Conservation (phyloP, 2,113 vertebrate species). For the Esox niger region DNA sequence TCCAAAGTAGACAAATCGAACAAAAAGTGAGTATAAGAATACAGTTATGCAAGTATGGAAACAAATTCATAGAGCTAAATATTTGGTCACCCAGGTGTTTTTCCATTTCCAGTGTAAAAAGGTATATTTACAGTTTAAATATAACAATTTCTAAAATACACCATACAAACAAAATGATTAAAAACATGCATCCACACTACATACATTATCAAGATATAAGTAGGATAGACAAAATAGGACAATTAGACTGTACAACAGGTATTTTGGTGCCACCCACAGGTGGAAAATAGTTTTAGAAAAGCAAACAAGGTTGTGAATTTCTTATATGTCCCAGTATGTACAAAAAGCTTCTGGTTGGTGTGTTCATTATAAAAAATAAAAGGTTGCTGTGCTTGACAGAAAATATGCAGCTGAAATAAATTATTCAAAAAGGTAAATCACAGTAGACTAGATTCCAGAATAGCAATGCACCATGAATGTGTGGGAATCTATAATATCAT, state of each 20-base stretch:
- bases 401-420: constrained; percentile 40
- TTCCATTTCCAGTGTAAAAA: constrained; percentile 16
- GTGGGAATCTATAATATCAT: not conserved
- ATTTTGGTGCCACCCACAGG: constrained; percentile 44
- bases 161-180: constrained; percentile 1
- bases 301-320: not conserved
- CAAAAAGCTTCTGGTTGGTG: not conserved
- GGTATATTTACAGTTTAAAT: constrained; percentile 38
- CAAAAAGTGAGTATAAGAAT: constrained; percentile 16
- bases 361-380: not conserved
- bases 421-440: not conserved
- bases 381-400: too few relatives aligned
- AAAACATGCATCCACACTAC: constrained; percentile 1
- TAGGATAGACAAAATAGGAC: constrained; percentile 24
- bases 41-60: not conserved
- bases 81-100: constrained; percentile 14
- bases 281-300: constrained; percentile 57
- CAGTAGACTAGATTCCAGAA: constrained; percentile 11
- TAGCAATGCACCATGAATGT: not conserved
- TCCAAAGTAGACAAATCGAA: not conserved
- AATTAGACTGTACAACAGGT: constrained; percentile 32
- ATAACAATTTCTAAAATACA: constrained; percentile 10
- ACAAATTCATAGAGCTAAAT: not conserved
- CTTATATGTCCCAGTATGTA: not conserved
- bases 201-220: not conserved